Conservation (phyloP, 2,113 vertebrate genomes). For the Pterocles orientalis region DNA sequence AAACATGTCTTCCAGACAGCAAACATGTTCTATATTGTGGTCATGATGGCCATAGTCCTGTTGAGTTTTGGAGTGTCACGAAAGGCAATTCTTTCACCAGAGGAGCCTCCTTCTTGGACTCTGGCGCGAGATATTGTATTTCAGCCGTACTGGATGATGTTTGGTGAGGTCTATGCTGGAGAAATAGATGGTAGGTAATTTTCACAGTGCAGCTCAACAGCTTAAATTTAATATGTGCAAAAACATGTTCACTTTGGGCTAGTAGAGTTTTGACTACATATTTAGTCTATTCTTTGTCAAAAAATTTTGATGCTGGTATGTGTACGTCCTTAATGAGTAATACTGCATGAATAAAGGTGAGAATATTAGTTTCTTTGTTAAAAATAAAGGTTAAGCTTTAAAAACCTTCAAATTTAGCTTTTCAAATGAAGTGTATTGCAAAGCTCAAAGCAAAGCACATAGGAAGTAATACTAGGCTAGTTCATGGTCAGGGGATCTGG, state of each 20-base stretch:
- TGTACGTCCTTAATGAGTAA: not conserved
- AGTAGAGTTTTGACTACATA: not conserved
- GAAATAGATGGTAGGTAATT: slow-evolving; percentile 86
- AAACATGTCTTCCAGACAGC: slow-evolving; percentile 77
- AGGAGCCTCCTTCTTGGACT: slow-evolving; percentile 88
- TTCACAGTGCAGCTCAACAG: not conserved
- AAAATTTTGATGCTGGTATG: not conserved
- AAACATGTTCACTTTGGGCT: not conserved
- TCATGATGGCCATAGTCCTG: slow-evolving; percentile 96
- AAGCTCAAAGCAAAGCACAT: not conserved
- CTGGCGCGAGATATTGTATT: slow-evolving; percentile 90
- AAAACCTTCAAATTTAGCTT: not conserved
- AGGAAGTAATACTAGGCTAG: not conserved
- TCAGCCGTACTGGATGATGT: slow-evolving; percentile 99
- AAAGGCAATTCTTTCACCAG: slow-evolving; percentile 91
- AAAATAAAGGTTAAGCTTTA: not conserved
- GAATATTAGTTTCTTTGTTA: not conserved
- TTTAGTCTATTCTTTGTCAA: not conserved
- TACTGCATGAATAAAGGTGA: not conserved
- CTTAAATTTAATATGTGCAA: not conserved
- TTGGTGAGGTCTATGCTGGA: slow-evolving; percentile 92
- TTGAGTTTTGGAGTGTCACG: slow-evolving; percentile 94
- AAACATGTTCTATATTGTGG: slow-evolving; percentile 98
- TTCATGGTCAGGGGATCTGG: not conserved
- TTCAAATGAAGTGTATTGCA: not conserved